Conservation (phyloP, 2,888 invertebrate genomes). For the Phengaris arion region DNA sequence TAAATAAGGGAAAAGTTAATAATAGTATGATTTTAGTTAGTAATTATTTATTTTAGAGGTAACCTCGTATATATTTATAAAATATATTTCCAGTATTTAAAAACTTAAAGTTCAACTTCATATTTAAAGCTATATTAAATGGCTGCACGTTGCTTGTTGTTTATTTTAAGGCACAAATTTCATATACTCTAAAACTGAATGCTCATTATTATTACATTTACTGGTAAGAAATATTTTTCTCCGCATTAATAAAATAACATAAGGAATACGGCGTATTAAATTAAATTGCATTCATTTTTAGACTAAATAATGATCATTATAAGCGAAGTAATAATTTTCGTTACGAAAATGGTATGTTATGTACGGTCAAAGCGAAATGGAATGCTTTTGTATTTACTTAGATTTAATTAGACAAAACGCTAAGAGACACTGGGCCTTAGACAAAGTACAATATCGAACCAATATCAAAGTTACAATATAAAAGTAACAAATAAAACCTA, state of each 20-base stretch:
- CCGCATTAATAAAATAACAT: not conserved
- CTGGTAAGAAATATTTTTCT: not conserved
- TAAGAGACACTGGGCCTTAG: not conserved
- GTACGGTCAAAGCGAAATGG: not conserved
- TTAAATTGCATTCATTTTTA: slow-evolving; percentile 1
- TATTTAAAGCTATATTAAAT: slow-evolving; percentile 7
- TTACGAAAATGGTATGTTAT: not conserved
- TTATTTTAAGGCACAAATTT: not conserved
- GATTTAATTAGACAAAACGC: not conserved
- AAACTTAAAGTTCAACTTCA: slow-evolving; percentile 4
- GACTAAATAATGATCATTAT: not conserved
- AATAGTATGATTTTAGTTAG: not conserved
- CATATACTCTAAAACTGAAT: slow-evolving; percentile 7
- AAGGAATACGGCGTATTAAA: not conserved
- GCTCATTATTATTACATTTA: not conserved
- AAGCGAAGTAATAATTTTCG: not conserved
- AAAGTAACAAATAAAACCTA: no score
- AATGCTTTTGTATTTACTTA: not conserved
- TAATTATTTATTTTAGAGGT: not conserved
- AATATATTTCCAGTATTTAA: slow-evolving; percentile 11
- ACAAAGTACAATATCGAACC: no score
- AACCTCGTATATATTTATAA: slow-evolving; percentile 6
- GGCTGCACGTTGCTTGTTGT: not conserved
- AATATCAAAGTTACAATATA: no score
- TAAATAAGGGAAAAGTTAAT: not conserved